These are phyloP conservation scores for Ernsta delagoae DNA, from an alignment of 2,888 invertebrate species.

Conservation along the genomic window DNA sequence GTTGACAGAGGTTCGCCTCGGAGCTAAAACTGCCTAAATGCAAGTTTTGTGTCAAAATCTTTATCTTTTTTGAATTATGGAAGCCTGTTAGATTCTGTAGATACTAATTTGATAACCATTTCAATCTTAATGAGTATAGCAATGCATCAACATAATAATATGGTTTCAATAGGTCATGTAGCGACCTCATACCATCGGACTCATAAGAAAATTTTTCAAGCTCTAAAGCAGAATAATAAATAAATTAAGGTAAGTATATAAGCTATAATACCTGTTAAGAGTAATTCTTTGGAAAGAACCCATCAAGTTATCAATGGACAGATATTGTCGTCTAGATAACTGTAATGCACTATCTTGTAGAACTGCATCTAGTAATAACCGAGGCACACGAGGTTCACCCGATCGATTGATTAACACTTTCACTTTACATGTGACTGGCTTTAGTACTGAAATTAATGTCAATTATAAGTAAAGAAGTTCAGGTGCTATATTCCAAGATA, in stretches of 20 bases:
- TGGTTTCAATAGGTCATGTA: too few species aligned
- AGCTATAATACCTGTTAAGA: slow-evolving; percentile 84
- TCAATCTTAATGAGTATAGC: too few species aligned
- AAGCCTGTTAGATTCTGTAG: too few species aligned
- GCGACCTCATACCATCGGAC: too few species aligned
- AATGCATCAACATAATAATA: too few species aligned
- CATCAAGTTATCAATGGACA: slow-evolving; percentile 83
- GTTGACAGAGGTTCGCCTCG: background rate
- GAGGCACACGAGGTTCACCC: slow-evolving; percentile 85
- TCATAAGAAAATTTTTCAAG: too few species aligned
- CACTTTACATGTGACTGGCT: slow-evolving; percentile 91
- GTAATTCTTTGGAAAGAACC: slow-evolving; percentile 87
- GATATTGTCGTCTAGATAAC: slow-evolving; percentile 89
- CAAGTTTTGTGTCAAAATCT: too few species aligned
- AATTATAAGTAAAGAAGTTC: background rate
- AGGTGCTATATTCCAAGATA: too few species aligned
- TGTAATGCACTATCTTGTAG: slow-evolving; percentile 91
- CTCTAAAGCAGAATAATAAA: background rate
- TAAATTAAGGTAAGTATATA: background rate
- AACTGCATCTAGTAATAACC: slow-evolving; percentile 87
- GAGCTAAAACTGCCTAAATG: too few species aligned
- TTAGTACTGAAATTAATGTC: slow-evolving; percentile 85
- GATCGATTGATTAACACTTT: slow-evolving; percentile 90
- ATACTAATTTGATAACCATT: too few species aligned
- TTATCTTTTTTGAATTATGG: too few species aligned